Base-by-base conservation (phyloP, 2,888 invertebrate species). In the Eudemis profundana region DNA sequence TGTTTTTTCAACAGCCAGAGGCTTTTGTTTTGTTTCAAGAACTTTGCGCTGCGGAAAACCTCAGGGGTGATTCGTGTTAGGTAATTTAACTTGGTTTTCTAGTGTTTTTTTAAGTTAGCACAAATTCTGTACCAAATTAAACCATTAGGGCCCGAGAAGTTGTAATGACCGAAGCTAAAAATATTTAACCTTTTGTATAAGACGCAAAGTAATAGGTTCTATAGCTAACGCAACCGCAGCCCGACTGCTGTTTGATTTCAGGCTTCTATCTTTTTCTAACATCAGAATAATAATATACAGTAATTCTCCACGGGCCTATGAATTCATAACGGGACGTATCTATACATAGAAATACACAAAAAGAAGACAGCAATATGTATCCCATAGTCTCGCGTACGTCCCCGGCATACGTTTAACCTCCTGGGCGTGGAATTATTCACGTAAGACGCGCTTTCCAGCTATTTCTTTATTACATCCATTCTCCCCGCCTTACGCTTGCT, bases 401-500 rank as follows among this genome's bases (percentile, higher is more conserved):
- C n/a, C 49, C 54, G 60, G 63, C 63, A 67, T 60, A 57, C 44
- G 49, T 57, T 64, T 44, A 71, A 74, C 78, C 80, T 79, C 77
- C 78, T 78, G 81, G 75, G 73, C 77, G 77, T 76, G 74, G 78
- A 82, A 85, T 84, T 84, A 85, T 85, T 85, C 77, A 82, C 76
- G 78, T 74, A 74, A 75, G 78, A 74, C 78, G 73, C 78, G 76
- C 77, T 81, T 75, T 73, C 70, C 68, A 83, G 86, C 79, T 82
- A 84, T 86, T 86, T 83, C 83, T 86, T 87, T 87, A 88, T 87
- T 86, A 84, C 83, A 80, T 78, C 78, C 81, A 82, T 83, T 82
- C 78, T 71, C 70, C 74, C 74, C 79, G 78, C 75, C 72, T 72
- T 71, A 71, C 72, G 73, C 75, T 83, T 83, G 81, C 79, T 83